phyloP scores from a whole-genome alignment of 2,797 vertebrate species.

The Aeoliscus strigatus region DNA sequence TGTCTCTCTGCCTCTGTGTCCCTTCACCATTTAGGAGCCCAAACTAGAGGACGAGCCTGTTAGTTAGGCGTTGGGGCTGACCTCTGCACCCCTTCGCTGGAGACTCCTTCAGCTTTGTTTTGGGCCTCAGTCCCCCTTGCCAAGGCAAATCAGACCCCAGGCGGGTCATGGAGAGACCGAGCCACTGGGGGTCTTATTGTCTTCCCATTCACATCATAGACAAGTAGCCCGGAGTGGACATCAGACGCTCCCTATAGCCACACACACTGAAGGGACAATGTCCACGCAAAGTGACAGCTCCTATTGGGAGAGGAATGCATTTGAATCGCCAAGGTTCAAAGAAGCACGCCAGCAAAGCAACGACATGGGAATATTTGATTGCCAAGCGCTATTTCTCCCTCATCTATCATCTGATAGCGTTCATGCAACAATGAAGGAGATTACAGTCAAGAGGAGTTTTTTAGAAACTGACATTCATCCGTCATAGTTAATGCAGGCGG shows the following conservation, averaged over 20 bases:
- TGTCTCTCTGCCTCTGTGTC: conserved; percentile 76
- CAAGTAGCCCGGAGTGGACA: conserved; percentile 78
- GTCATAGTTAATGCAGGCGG: conserved; percentile 40
- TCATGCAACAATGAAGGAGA: conserved; percentile 52
- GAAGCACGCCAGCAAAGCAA: conserved; percentile 60
- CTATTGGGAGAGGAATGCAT: conserved; percentile 81
- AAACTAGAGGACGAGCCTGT: conserved; percentile 74
- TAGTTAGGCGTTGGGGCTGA: conserved; percentile 71
- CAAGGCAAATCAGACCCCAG: conserved; percentile 78
- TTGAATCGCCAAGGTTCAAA: conserved; percentile 72
- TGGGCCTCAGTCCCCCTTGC: conserved; percentile 73
- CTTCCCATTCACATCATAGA: conserved; percentile 84
- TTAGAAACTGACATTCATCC: conserved; percentile 37
- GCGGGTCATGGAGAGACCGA: conserved; percentile 68
- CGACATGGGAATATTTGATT: conserved; percentile 67
- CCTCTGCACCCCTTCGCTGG: conserved; percentile 68
- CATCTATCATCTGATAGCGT: conserved; percentile 40
- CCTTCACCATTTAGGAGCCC: conserved; percentile 73
- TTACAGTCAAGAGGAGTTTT: conserved; percentile 53
- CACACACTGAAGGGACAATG: conserved; percentile 74
- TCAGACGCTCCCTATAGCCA: conserved; percentile 72
- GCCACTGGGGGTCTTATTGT: conserved; percentile 80
- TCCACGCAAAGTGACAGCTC: conserved; percentile 81
- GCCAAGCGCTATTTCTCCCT: conserved; percentile 57
- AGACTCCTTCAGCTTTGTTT: conserved; percentile 77